Evolutionary conservation across 2,797 vertebrate genomes (phyloP).

Genomic region (Microctenopoma lineatum): DNA sequence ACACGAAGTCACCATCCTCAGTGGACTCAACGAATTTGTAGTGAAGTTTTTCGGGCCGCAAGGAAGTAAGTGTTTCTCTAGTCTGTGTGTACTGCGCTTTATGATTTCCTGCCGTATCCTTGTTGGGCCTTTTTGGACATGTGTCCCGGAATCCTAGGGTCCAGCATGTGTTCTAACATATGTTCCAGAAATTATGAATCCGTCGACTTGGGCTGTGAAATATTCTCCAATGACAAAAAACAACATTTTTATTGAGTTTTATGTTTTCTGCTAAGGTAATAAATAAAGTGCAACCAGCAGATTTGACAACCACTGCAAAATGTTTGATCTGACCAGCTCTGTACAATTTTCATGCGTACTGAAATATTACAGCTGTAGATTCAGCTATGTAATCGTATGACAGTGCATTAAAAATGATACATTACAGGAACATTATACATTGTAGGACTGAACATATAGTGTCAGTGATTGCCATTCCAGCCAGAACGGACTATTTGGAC

Average conservation of each 20-base stretch:
- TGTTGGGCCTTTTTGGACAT: neutral
- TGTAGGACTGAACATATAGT: neutral
- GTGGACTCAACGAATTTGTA: conserved; percentile 98
- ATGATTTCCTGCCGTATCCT: neutral
- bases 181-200: neutral
- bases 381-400: no score
- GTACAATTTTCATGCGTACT: no score
- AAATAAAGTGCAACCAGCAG: no score
- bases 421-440: no score
- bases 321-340: no score
- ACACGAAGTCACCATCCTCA: conserved; percentile 98
- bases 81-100: neutral
- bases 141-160: neutral
- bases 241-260: neutral
- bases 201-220: neutral
- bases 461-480: conserved; percentile 1
- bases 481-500: conserved; percentile 9
- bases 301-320: no score
- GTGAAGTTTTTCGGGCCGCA: conserved; percentile 99
- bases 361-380: no score
- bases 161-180: neutral
- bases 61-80: conserved; percentile 91
- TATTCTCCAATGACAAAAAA: neutral
- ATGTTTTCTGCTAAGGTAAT: no score
- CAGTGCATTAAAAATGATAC: no score